Evolutionary conservation across 2,113 vertebrate species (phyloP).

Genomic region (Dendrocopos noguchii): DNA sequence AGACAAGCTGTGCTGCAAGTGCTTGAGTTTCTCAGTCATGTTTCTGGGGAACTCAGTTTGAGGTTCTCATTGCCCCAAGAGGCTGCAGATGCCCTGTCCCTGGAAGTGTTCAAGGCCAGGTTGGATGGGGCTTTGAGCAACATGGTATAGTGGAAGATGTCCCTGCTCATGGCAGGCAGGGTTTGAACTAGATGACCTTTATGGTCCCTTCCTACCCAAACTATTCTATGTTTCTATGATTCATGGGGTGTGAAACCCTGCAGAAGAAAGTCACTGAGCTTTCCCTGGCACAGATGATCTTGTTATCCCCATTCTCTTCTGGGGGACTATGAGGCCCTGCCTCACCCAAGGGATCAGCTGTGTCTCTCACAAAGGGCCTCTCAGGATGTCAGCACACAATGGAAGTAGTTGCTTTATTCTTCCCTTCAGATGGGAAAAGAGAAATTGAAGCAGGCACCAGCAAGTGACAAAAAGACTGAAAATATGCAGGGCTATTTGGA

Average conservation of each 20-base stretch:
- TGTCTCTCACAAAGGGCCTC: not conserved
- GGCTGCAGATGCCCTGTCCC: not conserved
- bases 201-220: no score
- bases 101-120: not conserved
- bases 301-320: not conserved
- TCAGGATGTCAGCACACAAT: not conserved
- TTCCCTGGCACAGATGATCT: not conserved
- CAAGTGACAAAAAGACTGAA: not conserved
- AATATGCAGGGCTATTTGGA: not conserved
- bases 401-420: not conserved
- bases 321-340: not conserved
- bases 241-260: not conserved
- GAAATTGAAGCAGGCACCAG: not conserved
- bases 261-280: not conserved
- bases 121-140: not conserved
- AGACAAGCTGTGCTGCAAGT: not conserved
- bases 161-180: not conserved
- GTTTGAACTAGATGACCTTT: not conserved
- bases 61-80: not conserved
- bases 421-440: not conserved
- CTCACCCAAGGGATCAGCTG: not conserved
- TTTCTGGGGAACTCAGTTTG: not conserved
- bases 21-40: accelerated
- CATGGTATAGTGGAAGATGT: not conserved
- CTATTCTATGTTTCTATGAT: not conserved